A percentile compares a stretch with the other conserved stretches of the same genome.
Conservation (phyloP, 2,113 vertebrate species). For the Poeciliopsis retropinna region DNA sequence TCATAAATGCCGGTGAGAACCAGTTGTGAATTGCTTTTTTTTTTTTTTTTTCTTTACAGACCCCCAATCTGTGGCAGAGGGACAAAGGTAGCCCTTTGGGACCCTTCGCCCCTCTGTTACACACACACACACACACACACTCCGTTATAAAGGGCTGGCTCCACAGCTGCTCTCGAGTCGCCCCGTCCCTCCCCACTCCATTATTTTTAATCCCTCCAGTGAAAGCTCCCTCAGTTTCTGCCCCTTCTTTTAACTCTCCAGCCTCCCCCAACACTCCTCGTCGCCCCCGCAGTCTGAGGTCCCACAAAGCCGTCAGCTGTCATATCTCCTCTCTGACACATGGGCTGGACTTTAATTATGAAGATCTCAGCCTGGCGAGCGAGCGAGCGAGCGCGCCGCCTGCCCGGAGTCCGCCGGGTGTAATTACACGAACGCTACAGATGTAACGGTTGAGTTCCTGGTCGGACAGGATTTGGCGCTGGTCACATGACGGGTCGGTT, state of each 20-base stretch:
- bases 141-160: constrained; percentile 62
- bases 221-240: constrained; percentile 65
- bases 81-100: constrained; percentile 78
- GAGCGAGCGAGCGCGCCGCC: not conserved
- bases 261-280: not conserved
- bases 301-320: constrained; percentile 73
- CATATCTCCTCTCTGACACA: constrained; percentile 58
- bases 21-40: constrained; percentile 58
- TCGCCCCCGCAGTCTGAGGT: constrained; percentile 37
- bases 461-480: not conserved
- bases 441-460: constrained; percentile 23
- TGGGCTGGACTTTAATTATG: constrained; percentile 73
- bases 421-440: constrained; percentile 2
- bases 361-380: constrained; percentile 22
- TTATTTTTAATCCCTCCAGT: constrained; percentile 78
- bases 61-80: constrained; percentile 60
- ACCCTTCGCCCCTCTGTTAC: constrained; percentile 59
- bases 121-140: constrained; percentile 23
- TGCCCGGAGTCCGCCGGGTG: not conserved
- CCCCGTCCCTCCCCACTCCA: constrained; percentile 53
- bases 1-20: constrained; percentile 44
- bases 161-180: constrained; percentile 76
- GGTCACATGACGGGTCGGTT: constrained; percentile 21
- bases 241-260: constrained; percentile 24
- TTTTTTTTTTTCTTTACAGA: constrained; percentile 51